Conservation (phyloP, 2,113 vertebrate species). For the Bambusicola thoracicus region DNA sequence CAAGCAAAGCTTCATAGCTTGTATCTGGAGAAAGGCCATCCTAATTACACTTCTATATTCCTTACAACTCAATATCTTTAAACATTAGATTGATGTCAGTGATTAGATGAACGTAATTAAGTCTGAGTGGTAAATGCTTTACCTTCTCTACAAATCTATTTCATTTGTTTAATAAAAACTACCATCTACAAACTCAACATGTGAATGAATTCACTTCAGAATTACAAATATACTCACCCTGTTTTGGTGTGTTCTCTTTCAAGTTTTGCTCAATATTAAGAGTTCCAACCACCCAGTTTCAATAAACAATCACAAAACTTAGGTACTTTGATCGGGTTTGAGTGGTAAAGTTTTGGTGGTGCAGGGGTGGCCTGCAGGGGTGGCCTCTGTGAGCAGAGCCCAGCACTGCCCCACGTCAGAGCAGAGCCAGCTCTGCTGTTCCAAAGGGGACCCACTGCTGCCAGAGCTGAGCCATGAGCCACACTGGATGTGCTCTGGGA, state of each 20-base stretch:
- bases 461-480: too few species aligned
- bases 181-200: background rate
- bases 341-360: too few species aligned
- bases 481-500: too few species aligned
- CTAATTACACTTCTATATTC: background rate
- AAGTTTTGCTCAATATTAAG: background rate
- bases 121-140: background rate
- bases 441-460: too few species aligned
- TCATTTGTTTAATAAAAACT: background rate
- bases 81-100: background rate
- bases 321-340: too few species aligned
- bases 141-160: background rate
- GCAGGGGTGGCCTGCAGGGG: too few species aligned
- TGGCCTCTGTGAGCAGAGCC: too few species aligned
- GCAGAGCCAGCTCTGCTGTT: too few species aligned
- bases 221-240: background rate
- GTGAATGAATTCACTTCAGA: background rate
- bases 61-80: background rate
- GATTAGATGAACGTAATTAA: background rate
- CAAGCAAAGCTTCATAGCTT: background rate
- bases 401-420: too few species aligned
- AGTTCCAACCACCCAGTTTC: background rate
- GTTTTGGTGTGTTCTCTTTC: accelerated
- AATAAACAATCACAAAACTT: too few species aligned
- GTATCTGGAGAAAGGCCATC: background rate